These are phyloP conservation scores for Merodon equestris DNA, from an alignment of 2,888 invertebrate species.

Conservation along the genomic window DNA sequence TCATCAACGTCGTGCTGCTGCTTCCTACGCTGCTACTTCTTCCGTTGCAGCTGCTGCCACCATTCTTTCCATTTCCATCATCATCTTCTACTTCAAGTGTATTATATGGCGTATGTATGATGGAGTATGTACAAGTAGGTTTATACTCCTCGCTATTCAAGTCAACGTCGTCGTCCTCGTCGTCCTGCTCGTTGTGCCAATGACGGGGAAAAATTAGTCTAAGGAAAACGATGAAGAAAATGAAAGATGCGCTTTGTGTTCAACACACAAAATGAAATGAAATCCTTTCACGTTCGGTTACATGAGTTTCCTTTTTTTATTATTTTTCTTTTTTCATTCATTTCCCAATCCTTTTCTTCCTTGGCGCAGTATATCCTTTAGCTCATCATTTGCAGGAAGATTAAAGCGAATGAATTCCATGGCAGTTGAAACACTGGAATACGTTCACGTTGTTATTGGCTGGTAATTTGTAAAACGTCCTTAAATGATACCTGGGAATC, in stretches of 20 bases:
- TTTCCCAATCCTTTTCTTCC: background rate
- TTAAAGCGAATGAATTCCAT: slow-evolving; percentile 56
- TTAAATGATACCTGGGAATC: slow-evolving; percentile 39
- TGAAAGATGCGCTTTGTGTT: slow-evolving; percentile 68
- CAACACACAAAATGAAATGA: slow-evolving; percentile 67
- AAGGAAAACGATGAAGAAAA: slow-evolving; percentile 64
- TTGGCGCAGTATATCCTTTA: slow-evolving; percentile 7
- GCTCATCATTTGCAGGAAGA: slow-evolving; percentile 55
- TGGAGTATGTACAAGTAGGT: too few species aligned
- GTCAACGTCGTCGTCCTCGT: background rate
- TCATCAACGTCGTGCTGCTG: slow-evolving; percentile 53
- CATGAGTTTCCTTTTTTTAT: slow-evolving; percentile 46
- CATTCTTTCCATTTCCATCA: background rate
- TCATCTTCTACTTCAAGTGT: too few species aligned
- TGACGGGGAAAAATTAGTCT: slow-evolving; percentile 69
- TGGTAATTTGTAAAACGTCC: slow-evolving; percentile 67
- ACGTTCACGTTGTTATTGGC: slow-evolving; percentile 62
- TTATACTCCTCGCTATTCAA: slow-evolving; percentile 6
- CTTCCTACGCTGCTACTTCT: slow-evolving; percentile 39
- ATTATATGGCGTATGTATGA: too few species aligned
- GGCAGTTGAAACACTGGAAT: slow-evolving; percentile 40
- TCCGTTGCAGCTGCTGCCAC: slow-evolving; percentile 43
- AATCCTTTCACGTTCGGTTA: slow-evolving; percentile 67
- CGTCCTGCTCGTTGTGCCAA: slow-evolving; percentile 32
- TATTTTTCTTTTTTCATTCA: slow-evolving; percentile 38